Conservation (phyloP, 2,888 invertebrate genomes). For the Epirrhoe alternata region DNA sequence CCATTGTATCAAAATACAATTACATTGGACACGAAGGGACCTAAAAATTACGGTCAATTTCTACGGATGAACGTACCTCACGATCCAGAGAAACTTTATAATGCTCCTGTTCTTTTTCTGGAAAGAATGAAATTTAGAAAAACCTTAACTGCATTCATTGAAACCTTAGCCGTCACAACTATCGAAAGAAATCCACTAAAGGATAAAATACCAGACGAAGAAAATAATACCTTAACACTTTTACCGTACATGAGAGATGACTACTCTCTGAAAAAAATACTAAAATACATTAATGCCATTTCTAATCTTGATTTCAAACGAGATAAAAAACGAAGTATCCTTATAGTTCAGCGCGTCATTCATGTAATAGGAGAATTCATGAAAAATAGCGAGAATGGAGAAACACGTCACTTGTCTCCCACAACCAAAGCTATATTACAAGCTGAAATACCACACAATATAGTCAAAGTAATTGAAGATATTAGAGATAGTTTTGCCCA, state of each 20-base stretch:
- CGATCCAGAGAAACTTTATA: slow-evolving; percentile 10
- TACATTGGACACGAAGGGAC: not conserved
- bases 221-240: slow-evolving; percentile 16
- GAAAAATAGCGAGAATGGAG: slow-evolving; percentile 7
- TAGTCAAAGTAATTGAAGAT: slow-evolving; percentile 8
- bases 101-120: slow-evolving; percentile 29
- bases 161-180: not conserved
- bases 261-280: slow-evolving; percentile 23
- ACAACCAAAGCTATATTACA: slow-evolving; percentile 18
- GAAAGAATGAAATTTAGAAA: slow-evolving; percentile 30
- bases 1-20: not conserved
- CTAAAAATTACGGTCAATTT: not conserved
- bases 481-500: slow-evolving; percentile 19
- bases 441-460: slow-evolving; percentile 15
- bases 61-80: not conserved
- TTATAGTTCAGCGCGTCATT: slow-evolving; percentile 17
- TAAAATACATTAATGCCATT: slow-evolving; percentile 13
- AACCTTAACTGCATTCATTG: slow-evolving; percentile 2
- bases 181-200: not conserved
- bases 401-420: slow-evolving; percentile 19
- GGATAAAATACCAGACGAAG: not conserved
- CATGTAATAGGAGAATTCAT: slow-evolving; percentile 23
- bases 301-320: slow-evolving; percentile 14
- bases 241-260: slow-evolving; percentile 27
- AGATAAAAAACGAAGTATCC: slow-evolving; percentile 5